Percentiles rank a stretch among this genome's conserved stretches.
Evolutionary conservation across 2,797 vertebrate genomes (phyloP).

Genomic region (Austrolebias charrua): DNA sequence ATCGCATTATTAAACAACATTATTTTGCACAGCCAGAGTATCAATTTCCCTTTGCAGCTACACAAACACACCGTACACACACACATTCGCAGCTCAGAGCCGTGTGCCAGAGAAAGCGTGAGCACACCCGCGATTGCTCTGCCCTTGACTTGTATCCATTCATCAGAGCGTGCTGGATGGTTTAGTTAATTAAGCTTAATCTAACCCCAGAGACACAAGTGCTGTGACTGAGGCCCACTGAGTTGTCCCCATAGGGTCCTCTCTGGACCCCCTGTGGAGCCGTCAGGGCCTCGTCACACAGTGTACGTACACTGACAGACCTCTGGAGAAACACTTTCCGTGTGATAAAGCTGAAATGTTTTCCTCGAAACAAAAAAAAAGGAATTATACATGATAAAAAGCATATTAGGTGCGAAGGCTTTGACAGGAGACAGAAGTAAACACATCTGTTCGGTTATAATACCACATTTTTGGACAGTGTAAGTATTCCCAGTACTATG

Average conservation of each 20-base stretch:
- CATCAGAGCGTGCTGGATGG: conserved; percentile 75
- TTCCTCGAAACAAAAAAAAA: not conserved
- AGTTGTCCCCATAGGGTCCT: conserved; percentile 59
- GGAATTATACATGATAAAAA: not conserved
- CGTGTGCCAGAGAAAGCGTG: conserved; percentile 53
- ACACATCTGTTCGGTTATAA: not conserved
- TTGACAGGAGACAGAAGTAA: conserved; percentile 8
- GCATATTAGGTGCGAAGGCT: not conserved
- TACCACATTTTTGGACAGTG: no score
- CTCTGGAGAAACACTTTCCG: conserved; percentile 44
- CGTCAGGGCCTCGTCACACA: conserved; percentile 49
- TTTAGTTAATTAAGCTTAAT: conserved; percentile 83
- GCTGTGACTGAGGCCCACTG: conserved; percentile 71
- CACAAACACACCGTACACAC: conserved; percentile 12
- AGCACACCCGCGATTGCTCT: conserved; percentile 67
- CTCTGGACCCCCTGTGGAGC: conserved; percentile 58
- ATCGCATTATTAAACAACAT: not conserved
- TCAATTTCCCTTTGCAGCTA: conserved; percentile 8
- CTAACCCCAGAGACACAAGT: conserved; percentile 74
- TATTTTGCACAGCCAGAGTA: conserved; percentile 18
- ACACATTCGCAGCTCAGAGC: conserved; percentile 20
- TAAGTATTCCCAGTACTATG: no score
- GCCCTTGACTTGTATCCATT: conserved; percentile 78
- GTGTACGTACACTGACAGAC: conserved; percentile 45
- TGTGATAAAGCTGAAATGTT: conserved; percentile 28